Evolutionary conservation across 2,888 invertebrate genomes (phyloP).

Genomic region (Cephus nigrinus): DNA sequence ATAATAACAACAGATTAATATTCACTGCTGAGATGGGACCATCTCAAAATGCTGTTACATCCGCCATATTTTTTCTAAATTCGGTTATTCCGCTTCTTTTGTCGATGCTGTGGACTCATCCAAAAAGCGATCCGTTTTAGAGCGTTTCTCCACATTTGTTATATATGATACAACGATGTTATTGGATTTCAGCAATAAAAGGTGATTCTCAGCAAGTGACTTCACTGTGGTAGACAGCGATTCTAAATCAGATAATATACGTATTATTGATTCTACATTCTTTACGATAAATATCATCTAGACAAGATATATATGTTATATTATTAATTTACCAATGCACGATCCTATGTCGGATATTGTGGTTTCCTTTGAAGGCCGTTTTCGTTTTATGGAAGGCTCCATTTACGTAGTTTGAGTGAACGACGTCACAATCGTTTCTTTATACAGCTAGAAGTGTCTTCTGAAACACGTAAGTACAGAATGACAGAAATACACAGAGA

Average conservation of each 20-base stretch:
- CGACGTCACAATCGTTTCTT: neutral
- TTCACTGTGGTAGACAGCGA: conserved; percentile 64
- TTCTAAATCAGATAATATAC: conserved; percentile 57
- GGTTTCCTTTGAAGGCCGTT: conserved; percentile 36
- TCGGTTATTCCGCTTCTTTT: neutral
- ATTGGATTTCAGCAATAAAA: conserved; percentile 68
- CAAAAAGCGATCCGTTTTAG: neutral
- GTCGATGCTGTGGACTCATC: neutral
- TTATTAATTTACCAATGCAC: conserved; percentile 39
- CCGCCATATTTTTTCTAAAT: too few relatives aligned
- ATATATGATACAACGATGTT: conserved; percentile 67
- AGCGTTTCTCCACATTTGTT: conserved; percentile 63
- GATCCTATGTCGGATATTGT: conserved; percentile 41
- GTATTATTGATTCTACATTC: too few relatives aligned
- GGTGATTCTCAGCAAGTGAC: conserved; percentile 64
- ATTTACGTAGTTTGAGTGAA: conserved; percentile 18
- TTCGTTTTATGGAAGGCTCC: conserved; percentile 38
- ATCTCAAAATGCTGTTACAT: too few relatives aligned
- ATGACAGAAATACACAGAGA: neutral
- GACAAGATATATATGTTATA: neutral
- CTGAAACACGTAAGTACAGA: neutral
- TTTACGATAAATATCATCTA: neutral
- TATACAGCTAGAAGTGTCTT: neutral
- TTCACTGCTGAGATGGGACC: too few relatives aligned
- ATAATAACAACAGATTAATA: too few relatives aligned